A percentile compares a stretch with the other conserved stretches of the same genome.
phyloP scores from a whole-genome alignment of 2,888 invertebrate genomes.

The Drosophila kanekoi region DNA sequence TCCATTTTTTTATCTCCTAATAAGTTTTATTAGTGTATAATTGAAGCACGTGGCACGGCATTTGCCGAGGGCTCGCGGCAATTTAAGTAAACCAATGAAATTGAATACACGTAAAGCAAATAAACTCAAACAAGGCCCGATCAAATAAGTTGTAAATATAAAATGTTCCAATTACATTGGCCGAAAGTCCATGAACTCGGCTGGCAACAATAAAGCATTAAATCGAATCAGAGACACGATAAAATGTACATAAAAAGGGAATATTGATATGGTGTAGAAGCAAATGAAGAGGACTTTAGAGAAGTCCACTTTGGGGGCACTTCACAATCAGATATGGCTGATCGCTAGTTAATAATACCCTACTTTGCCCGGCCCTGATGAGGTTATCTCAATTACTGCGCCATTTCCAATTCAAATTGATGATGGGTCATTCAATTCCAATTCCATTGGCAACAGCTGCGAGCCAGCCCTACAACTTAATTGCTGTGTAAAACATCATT shows the following conservation, averaged over 20 bases:
- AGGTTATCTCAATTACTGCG: constrained; percentile 33
- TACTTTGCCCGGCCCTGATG: background rate
- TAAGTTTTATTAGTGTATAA: constrained; percentile 49
- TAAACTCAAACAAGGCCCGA: constrained; percentile 17
- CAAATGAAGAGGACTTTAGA: background rate
- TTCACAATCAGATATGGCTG: constrained; percentile 1
- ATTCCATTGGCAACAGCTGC: constrained; percentile 45
- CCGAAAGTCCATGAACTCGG: constrained; percentile 14
- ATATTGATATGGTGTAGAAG: too few species aligned
- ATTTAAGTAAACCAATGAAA: constrained; percentile 31
- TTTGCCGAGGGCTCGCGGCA: constrained; percentile 36
- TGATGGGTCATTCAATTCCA: constrained; percentile 39
- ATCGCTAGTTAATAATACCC: constrained; percentile 20
- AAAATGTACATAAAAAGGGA: too few species aligned
- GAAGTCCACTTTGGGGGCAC: background rate
- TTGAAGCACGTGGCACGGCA: constrained; percentile 40
- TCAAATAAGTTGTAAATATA: constrained; percentile 37
- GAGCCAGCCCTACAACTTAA: constrained; percentile 61
- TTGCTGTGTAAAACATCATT: constrained; percentile 69
- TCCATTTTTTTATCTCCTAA: constrained; percentile 6
- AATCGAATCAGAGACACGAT: background rate
- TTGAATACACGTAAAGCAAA: constrained; percentile 45
- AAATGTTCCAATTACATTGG: constrained; percentile 37
- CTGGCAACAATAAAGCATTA: background rate
- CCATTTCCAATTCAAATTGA: constrained; percentile 44